These are phyloP conservation scores for Botrylloides violaceus DNA, from an alignment of 23 tunicate genomes.

Conservation along the genomic window DNA sequence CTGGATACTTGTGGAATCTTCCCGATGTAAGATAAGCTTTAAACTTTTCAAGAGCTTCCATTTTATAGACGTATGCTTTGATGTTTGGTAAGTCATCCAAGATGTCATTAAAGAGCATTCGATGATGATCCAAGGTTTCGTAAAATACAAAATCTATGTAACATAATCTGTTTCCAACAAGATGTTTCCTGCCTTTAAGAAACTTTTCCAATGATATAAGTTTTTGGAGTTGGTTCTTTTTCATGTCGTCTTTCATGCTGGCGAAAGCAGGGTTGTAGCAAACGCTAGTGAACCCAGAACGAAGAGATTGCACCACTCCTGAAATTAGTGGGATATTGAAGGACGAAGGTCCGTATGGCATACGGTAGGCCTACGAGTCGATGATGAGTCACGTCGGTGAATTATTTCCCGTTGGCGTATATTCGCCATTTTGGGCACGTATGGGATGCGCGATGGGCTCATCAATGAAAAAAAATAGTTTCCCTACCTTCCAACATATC, in stretches of 20 bases:
- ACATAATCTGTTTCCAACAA: conserved; percentile 18
- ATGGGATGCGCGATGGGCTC: no score
- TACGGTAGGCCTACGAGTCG: no score
- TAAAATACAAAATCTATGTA: conserved; percentile 28
- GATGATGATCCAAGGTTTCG: conserved; percentile 80
- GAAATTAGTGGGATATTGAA: no score
- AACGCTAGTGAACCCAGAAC: not conserved
- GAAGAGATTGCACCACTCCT: conserved; percentile 1
- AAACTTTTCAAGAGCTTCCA: conserved; percentile 34
- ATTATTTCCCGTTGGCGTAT: no score
- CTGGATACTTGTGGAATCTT: conserved; percentile 47
- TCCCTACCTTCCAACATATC: conserved; percentile 11
- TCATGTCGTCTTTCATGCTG: not conserved
- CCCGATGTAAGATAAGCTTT: conserved; percentile 41
- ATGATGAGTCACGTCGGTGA: no score
- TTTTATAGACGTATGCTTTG: conserved; percentile 17
- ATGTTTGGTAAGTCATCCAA: conserved; percentile 47
- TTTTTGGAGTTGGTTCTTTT: conserved; percentile 1
- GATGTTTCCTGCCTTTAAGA: conserved; percentile 7
- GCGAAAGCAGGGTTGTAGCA: conserved; percentile 16
- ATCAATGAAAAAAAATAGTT: no score
- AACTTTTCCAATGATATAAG: conserved; percentile 12
- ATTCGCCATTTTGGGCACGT: no score
- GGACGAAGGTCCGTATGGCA: no score
- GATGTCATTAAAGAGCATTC: conserved; percentile 21